Conservation (phyloP, 1,140 invertebrate genomes). For the Bemisia tabaci region DNA sequence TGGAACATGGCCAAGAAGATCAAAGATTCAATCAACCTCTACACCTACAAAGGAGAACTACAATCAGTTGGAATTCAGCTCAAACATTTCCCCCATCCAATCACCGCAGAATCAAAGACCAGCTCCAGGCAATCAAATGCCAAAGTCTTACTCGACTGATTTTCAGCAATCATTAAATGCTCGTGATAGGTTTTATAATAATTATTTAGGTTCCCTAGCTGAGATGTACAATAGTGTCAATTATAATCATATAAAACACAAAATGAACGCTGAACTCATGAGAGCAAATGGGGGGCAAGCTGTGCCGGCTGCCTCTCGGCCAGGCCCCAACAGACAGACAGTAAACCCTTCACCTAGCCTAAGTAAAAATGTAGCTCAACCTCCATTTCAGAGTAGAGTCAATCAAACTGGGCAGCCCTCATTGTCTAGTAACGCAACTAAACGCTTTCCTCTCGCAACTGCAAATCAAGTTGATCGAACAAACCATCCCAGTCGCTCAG, state of each 20-base stretch:
- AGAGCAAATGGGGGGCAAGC: not conserved
- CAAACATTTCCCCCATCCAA: constrained; percentile 6
- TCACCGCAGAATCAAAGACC: constrained; percentile 1
- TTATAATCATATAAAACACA: not conserved
- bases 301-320: too few species aligned
- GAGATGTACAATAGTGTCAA: constrained; percentile 3
- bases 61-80: constrained; percentile 5
- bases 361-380: too few species aligned
- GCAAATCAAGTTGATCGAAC: not conserved
- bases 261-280: not conserved
- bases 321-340: too few species aligned
- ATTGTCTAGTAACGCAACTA: too few species aligned
- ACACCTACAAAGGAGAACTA: constrained; percentile 1
- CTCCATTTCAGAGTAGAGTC: too few species aligned
- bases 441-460: not conserved
- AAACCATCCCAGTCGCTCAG: not conserved
- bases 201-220: not conserved
- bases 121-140: not conserved
- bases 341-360: too few species aligned
- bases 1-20: not conserved
- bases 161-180: constrained; percentile 2
- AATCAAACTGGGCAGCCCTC: too few species aligned
- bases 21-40: not conserved
- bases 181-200: constrained; percentile 7
- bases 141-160: not conserved